phyloP scores from a whole-genome alignment of 2,888 invertebrate species.

The Siphlonurus alternatus region DNA sequence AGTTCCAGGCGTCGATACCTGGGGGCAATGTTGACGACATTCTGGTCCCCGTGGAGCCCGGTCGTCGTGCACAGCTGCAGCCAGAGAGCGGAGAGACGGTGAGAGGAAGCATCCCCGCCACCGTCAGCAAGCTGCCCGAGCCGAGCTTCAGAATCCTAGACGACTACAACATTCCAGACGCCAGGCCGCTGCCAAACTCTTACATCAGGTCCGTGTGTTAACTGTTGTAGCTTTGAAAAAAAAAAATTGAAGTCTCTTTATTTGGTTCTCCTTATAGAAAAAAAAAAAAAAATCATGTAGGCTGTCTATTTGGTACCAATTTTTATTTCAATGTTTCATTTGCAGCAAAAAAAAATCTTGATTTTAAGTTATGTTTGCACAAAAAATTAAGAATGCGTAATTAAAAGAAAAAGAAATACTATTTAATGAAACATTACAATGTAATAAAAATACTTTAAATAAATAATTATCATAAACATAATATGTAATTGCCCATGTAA shows the following conservation, averaged over 20 bases:
- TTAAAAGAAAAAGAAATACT: too few species aligned
- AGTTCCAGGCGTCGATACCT: conserved; percentile 14
- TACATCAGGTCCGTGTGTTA: conserved; percentile 41
- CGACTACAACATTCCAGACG: conserved; percentile 65
- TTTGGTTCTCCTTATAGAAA: too few species aligned
- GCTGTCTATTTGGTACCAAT: too few species aligned
- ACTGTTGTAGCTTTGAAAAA: too few species aligned
- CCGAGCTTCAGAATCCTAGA: conserved; percentile 52
- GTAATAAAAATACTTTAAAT: too few species aligned
- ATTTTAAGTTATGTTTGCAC: not conserved
- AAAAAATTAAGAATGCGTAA: not conserved
- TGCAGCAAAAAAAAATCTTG: not conserved
- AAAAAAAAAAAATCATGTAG: too few species aligned
- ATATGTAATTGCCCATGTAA: too few species aligned
- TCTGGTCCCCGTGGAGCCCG: not conserved
- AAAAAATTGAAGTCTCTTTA: too few species aligned
- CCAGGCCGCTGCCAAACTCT: conserved; percentile 68
- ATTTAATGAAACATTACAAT: too few species aligned
- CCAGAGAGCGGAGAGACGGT: not conserved
- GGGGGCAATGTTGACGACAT: not conserved
- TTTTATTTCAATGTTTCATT: too few species aligned
- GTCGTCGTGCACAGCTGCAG: not conserved
- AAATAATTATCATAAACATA: too few species aligned
- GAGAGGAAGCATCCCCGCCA: not conserved
- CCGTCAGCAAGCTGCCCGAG: conserved; percentile 40